phyloP scores from a whole-genome alignment of 2,888 invertebrate genomes.

The Synergus gifuensis region DNA sequence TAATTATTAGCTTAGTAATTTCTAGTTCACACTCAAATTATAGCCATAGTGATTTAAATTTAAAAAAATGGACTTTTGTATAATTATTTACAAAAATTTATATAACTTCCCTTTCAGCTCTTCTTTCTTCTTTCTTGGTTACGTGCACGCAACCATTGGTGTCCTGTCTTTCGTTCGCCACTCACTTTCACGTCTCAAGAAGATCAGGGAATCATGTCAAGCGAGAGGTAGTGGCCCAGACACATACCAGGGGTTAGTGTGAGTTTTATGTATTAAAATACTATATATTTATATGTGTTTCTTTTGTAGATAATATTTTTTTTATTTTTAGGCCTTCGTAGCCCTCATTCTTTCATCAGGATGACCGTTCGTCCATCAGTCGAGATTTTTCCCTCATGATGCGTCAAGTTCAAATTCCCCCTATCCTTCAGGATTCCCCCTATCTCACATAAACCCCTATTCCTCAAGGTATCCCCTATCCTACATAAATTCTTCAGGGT shows the following conservation, averaged over 20 bases:
- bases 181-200: constrained; percentile 51
- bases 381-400: no score
- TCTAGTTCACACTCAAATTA: background rate
- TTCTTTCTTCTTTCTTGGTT: constrained; percentile 18
- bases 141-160: constrained; percentile 6
- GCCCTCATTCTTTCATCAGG: no score
- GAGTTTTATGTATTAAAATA: background rate
- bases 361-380: no score
- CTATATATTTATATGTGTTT: background rate
- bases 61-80: background rate
- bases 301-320: no score
- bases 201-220: constrained; percentile 32
- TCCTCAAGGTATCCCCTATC: no score
- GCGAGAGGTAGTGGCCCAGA: constrained; percentile 38
- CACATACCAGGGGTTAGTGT: background rate
- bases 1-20: background rate
- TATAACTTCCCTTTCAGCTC: background rate
- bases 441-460: no score
- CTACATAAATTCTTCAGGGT: no score
- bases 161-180: constrained; percentile 53
- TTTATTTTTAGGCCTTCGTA: no score
- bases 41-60: background rate
- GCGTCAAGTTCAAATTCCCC: no score
- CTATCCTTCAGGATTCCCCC: no score
- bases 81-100: background rate